A percentile compares a stretch with the other conserved stretches of the same genome.
Evolutionary conservation across 1,140 invertebrate species (phyloP).

Genomic region (Theocolax elegans): DNA sequence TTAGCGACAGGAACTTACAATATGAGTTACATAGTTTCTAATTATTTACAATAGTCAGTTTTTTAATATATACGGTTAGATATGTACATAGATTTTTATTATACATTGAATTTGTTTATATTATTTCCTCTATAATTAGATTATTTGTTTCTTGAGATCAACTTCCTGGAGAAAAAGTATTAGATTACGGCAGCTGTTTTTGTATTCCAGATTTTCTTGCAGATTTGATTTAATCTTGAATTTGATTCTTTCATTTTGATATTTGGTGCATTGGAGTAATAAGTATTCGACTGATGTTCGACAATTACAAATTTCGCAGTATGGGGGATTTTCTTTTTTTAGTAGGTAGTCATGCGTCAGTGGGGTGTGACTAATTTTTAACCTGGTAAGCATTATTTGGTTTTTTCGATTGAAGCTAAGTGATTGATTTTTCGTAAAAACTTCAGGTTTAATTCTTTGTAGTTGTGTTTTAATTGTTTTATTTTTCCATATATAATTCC

Average conservation of each 20-base stretch:
- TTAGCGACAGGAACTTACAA: neutral
- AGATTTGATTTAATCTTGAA: neutral
- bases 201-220: neutral
- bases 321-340: neutral
- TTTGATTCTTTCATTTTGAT: neutral
- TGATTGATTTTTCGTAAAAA: slow-evolving; percentile 7
- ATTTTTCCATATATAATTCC: neutral
- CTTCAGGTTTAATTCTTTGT: neutral
- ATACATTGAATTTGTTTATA: neutral
- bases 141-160: too few species aligned
- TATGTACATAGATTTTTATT: neutral
- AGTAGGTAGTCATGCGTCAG: slow-evolving; percentile 24
- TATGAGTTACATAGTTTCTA: too few species aligned
- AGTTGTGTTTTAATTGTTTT: neutral
- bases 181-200: neutral
- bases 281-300: neutral
- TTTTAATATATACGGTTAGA: neutral
- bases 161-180: neutral
- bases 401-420: slow-evolving; percentile 11
- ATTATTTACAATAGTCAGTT: too few species aligned
- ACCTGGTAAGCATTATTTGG: slow-evolving; percentile 5
- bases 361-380: slow-evolving; percentile 22
- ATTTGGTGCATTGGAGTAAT: neutral
- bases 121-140: too few species aligned
- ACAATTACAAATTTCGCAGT: neutral